Evolutionary conservation across 2,113 vertebrate species (phyloP).

Genomic region (Scalopus aquaticus): DNA sequence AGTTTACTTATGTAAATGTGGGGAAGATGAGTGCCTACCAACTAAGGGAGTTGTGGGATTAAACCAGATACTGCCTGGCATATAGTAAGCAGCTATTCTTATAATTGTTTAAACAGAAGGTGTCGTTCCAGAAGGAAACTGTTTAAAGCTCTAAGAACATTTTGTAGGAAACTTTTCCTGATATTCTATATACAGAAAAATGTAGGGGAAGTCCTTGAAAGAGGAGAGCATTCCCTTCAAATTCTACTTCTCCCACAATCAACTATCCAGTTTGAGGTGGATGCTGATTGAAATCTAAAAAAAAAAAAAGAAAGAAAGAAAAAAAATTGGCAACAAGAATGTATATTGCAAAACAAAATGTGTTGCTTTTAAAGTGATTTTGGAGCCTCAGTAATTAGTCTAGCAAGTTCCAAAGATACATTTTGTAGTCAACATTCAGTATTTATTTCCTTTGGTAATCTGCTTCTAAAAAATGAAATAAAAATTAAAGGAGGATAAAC

Average conservation of each 20-base stretch:
- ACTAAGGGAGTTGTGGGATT: background rate
- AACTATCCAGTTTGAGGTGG: constrained; percentile 74
- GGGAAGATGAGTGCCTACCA: background rate
- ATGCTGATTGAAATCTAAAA: constrained; percentile 80
- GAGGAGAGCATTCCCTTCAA: background rate
- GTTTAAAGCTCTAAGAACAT: constrained; percentile 32
- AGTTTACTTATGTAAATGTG: background rate
- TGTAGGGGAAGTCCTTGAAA: constrained; percentile 48
- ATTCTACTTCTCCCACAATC: background rate
- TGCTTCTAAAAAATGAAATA: constrained; percentile 39
- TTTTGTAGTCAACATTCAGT: constrained; percentile 83
- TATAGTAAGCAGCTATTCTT: constrained; percentile 8
- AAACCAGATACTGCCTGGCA: background rate
- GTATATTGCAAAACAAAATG: constrained; percentile 89
- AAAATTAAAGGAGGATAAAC: constrained; percentile 49
- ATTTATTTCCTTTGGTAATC: constrained; percentile 60
- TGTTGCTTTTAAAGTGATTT: constrained; percentile 88
- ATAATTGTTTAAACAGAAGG: constrained; percentile 30
- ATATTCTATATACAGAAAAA: constrained; percentile 40
- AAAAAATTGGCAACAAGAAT: constrained; percentile 84
- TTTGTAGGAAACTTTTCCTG: constrained; percentile 26
- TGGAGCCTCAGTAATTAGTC: constrained; percentile 88
- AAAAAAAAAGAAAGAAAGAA: constrained; percentile 57
- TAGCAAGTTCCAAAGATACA: constrained; percentile 86
- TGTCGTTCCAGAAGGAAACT: constrained; percentile 27